Conservation (phyloP, 2,888 invertebrate genomes). For the Trichogramma evanescens region DNA sequence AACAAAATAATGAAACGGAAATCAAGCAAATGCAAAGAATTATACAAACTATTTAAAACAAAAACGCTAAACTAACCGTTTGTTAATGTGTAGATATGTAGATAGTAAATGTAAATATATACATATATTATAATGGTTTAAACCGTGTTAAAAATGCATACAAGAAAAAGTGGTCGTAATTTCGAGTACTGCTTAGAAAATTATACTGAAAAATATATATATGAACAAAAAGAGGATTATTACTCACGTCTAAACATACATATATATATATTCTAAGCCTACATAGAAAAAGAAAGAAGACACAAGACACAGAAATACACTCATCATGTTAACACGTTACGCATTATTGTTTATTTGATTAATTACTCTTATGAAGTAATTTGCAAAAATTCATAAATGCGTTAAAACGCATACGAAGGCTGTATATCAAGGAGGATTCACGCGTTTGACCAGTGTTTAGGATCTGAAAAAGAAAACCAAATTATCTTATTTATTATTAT, state of each 20-base stretch:
- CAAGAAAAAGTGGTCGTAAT: not conserved
- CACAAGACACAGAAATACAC: slow-evolving; percentile 16
- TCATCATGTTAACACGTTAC: too few relatives aligned
- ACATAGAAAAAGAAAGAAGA: slow-evolving; percentile 12
- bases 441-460: slow-evolving; percentile 26
- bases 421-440: slow-evolving; percentile 3
- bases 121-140: slow-evolving; percentile 31
- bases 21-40: slow-evolving; percentile 15
- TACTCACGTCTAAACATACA: slow-evolving; percentile 1
- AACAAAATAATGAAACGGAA: slow-evolving; percentile 6
- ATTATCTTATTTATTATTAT: slow-evolving; percentile 15
- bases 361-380: not conserved
- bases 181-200: slow-evolving; percentile 19
- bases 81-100: slow-evolving; percentile 49
- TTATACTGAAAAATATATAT: slow-evolving; percentile 26
- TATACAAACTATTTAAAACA: slow-evolving; percentile 11
- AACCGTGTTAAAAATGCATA: slow-evolving; percentile 30
- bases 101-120: slow-evolving; percentile 46
- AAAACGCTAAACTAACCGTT: slow-evolving; percentile 41
- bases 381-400: slow-evolving; percentile 18
- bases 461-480: slow-evolving; percentile 24
- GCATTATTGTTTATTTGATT: too few relatives aligned
- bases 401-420: slow-evolving; percentile 19
- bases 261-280: slow-evolving; percentile 20
- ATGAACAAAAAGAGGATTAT: slow-evolving; percentile 14